Evolutionary conservation across 2,113 vertebrate genomes (phyloP), one percentile per base, ranked within the genome.

Genomic region (Brachypteracias leptosomus): DNA sequence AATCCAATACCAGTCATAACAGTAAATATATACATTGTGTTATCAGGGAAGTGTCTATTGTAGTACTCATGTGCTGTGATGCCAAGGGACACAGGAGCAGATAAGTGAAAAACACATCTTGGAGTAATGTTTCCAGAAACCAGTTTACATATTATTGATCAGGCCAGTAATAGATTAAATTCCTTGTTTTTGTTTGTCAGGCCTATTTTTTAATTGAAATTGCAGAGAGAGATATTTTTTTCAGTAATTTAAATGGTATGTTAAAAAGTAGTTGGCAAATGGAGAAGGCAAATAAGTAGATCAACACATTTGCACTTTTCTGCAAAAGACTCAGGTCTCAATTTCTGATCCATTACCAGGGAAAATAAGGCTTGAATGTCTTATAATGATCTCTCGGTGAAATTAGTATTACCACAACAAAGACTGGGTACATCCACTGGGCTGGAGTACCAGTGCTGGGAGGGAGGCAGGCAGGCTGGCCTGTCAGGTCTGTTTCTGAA

Each of bases 81-180:
- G 63, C 52, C 90, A 58, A 72, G 85, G 79, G 81, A 72, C 51
- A 65, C 49, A 72, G 35, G 49, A 90, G 25, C 57, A 81, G 76
- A 35, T 68, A 78, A 66, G 29, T 84, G 55, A 89, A 96, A 86
- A 95, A 44, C 26, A 17, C 77, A 21, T 63, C 75, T 91, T 75
- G 72, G 54, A 92, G 42, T 95, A 83, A 94, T 58, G 40, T 85
- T 96, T 96, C 67, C 75, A 94, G 77, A 96, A 94, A 91, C 19
- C 57, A 93, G 63, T 81, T 89, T 92, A 36, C 72, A 13, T 85
- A 51, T 88, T 91, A 88, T 90, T 66, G 88, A 95, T 90, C 49
- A 83, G 46, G 24, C 33, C 62, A 87, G 59, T 82, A 89, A 80
- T 33, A 80, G 67, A 93, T 75, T 70, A 90, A 93, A 77, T 87